Evolutionary conservation across 2,113 vertebrate genomes (phyloP), one percentile per base, ranked within the genome.

Genomic region (Dromiciops gliroides): DNA sequence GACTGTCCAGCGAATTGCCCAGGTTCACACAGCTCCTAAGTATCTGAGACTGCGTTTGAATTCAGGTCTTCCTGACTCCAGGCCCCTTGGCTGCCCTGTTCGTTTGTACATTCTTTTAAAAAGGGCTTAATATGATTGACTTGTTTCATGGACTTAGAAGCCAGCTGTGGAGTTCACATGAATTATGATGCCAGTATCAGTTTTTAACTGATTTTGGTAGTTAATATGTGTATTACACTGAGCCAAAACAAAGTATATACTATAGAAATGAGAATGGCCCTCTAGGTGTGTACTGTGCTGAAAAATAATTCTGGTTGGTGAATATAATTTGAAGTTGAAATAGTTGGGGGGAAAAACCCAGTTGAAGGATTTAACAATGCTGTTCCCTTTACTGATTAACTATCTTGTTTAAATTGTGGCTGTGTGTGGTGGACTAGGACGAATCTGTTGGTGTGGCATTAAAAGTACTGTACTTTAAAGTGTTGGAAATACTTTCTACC

Each of bases 121-220:
- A 95, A 75, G 90, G 2, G 90, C 6, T 26, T 92, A 44, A 10
- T 89, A 89, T 91, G 67, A 60, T 92, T 92, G 91, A 37, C 31
- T 89, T 93, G 14, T 31, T 91, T 90, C 24, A 94, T 37, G 0
- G 88, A 93, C 91, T 95, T 93, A 96, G 89, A 96, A 94, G 92
- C 93, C 90, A 90, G 50, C 91, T 94, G 6, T 67, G 91, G 19
- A 95, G 22, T 75, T 60, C 60, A 53, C 67, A n/a, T n/a, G n/a
- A n/a, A n/a, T n/a, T n/a, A n/a, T n/a, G n/a, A n/a, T n/a, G n/a
- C n/a, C n/a, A 92, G 1, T 92, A 11, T 92, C 92, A 67, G 23
- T 48, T 95, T 97, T 83, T 37, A 50, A 94, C 75, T 83, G 95
- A 94, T 53, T 94, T 96, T 56, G 90, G 89, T 91, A 95, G 89